Base-by-base conservation (phyloP, 53 echinoderm and acorn worm species). In the Mesocentrotus franciscanus region DNA sequence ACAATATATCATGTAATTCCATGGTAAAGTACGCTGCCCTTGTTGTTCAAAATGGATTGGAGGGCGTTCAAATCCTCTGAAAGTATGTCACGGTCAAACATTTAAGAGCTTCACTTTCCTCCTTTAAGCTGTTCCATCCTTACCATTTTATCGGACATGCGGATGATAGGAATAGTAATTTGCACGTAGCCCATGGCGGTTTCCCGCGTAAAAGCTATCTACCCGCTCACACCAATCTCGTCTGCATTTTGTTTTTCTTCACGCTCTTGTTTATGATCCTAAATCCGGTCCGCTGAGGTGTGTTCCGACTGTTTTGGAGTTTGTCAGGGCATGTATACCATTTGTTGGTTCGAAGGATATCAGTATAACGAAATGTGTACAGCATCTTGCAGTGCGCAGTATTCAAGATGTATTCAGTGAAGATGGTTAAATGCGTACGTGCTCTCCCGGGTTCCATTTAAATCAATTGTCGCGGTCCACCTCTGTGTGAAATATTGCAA, bases 81-180 rank as follows among this genome's bases (percentile, higher is more conserved):
- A 91, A 91, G 66, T 91, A 91, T 91, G 91, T 91, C 91, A 91
- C 64, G 91, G 91, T 91, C 91, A 91, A 57, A 35, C 91, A 62
- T 62, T 66, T 91, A 20, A 91, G 35, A 35, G 8, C 64, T 36
- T 61, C 91, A 66, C 91, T 91, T 39, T 62, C 66, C 64, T 58
- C 64, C 66, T 66, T 90, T 66, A 18, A 61, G 33, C 91, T 22
- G 20, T 91, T 66, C 91, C 91, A 56, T 91, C 91, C 64, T 66
- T 56, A 33, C 91, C 39, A 5, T 64, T 90, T 66, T 91, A 20
- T 29, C 22, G 61, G 66, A 35, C 56, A 35, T 33, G 20, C 9
- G 22, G 91, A 66, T 91, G 91, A 91, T 62, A 91, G 35, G 66
- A 35, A 91, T 91, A 66, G 66, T 91, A 91, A 91, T 91, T 39